These are phyloP conservation scores for Esox masquinongy DNA, from an alignment of 2,797 vertebrate species.

Conservation along the genomic window DNA sequence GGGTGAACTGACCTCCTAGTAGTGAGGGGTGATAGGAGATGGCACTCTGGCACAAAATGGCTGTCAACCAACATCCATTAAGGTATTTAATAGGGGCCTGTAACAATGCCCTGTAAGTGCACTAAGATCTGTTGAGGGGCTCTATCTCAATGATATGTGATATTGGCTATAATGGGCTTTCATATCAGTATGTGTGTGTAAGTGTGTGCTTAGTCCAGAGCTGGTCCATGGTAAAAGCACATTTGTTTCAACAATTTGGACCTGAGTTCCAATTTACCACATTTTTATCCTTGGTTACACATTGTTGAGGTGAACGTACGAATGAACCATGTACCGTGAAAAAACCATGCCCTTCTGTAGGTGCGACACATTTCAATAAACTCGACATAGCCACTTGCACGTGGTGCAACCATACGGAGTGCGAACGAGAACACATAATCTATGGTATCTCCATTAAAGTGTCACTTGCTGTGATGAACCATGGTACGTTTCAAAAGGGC, in stretches of 20 bases:
- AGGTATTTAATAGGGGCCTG: neutral
- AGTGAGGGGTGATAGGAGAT: conserved; percentile 23
- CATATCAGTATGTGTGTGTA: neutral
- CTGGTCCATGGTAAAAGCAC: neutral
- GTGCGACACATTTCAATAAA: neutral
- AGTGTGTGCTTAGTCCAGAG: neutral
- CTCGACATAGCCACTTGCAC: neutral
- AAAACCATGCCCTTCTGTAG: neutral
- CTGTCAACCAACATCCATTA: conserved; percentile 17
- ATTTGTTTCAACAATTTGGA: conserved; percentile 1
- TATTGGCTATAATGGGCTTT: conserved; percentile 35
- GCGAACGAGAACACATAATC: conserved; percentile 20
- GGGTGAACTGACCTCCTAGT: neutral
- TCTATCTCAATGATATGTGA: conserved; percentile 25
- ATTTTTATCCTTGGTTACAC: neutral
- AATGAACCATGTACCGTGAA: neutral
- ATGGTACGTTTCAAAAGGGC: neutral
- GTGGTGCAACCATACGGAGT: conserved; percentile 4
- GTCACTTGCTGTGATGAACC: neutral
- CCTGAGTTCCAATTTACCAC: neutral
- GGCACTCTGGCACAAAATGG: neutral
- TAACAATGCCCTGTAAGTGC: conserved; percentile 28
- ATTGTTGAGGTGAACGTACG: neutral
- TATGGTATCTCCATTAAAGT: conserved; percentile 30
- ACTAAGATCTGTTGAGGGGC: neutral